Evolutionary conservation across 2,113 vertebrate species (phyloP).

Genomic region (Nannobrachium achirus): DNA sequence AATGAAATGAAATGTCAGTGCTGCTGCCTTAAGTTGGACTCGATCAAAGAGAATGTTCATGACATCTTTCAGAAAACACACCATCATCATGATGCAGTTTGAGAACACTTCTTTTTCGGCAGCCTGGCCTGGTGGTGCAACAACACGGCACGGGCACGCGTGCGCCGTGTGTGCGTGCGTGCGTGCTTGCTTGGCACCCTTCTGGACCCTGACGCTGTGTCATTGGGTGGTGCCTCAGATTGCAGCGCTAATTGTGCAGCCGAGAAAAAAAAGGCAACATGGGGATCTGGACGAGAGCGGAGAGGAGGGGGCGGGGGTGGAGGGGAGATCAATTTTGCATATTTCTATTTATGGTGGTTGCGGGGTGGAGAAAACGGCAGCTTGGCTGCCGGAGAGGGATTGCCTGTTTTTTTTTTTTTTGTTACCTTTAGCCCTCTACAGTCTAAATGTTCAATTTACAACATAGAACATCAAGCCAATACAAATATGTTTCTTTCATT

Average conservation of each 20-base stretch:
- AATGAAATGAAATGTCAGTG: no score
- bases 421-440: no score
- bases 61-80: slow-evolving; percentile 18
- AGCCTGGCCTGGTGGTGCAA: no score
- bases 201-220: slow-evolving; percentile 62
- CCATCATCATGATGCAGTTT: no score
- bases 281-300: slow-evolving; percentile 57
- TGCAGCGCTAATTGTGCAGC: slow-evolving; percentile 76
- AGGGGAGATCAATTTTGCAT: slow-evolving; percentile 42
- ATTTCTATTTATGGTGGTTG: slow-evolving; percentile 52
- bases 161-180: slow-evolving; percentile 41
- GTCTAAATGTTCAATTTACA: no score
- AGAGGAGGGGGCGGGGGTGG: slow-evolving; percentile 1
- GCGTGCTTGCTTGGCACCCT: slow-evolving; percentile 65
- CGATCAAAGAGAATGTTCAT: no score
- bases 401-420: slow-evolving; percentile 43
- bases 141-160: no score
- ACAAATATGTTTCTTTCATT: neutral
- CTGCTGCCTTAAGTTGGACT: no score
- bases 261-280: slow-evolving; percentile 61
- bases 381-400: slow-evolving; percentile 35
- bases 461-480: no score
- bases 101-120: slow-evolving; percentile 14
- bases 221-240: slow-evolving; percentile 63
- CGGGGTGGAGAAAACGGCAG: slow-evolving; percentile 24